These are phyloP conservation scores for Narcine bancroftii DNA, from an alignment of 2,113 vertebrate species.

Conservation along the genomic window DNA sequence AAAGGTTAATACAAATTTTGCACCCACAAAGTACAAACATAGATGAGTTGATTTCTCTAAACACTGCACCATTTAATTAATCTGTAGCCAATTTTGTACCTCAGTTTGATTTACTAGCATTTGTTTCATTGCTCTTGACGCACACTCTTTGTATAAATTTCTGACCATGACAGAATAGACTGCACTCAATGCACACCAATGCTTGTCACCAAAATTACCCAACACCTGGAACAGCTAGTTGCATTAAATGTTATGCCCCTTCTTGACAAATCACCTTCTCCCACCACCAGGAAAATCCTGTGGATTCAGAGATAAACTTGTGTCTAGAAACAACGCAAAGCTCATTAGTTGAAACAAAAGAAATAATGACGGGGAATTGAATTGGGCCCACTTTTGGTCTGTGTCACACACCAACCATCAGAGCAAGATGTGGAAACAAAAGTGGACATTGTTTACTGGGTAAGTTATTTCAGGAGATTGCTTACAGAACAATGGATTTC, in stretches of 20 bases:
- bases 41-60: not conserved
- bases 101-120: not conserved
- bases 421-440: not conserved
- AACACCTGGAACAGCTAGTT: not conserved
- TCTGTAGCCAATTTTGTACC: no score
- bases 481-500: not conserved
- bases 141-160: not conserved
- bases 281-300: not conserved
- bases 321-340: no score
- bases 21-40: not conserved
- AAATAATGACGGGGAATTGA: not conserved
- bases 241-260: not conserved
- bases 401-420: not conserved
- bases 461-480: not conserved
- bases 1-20: no score
- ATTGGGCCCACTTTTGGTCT: no score
- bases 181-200: not conserved
- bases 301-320: no score
- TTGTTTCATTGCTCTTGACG: not conserved
- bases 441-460: not conserved
- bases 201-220: not conserved
- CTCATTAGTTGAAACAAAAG: not conserved
- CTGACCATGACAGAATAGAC: not conserved
- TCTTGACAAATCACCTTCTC: not conserved
- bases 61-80: not conserved